phyloP scores from a whole-genome alignment of 2,113 vertebrate genomes.

The Cnemophilus loriae region DNA sequence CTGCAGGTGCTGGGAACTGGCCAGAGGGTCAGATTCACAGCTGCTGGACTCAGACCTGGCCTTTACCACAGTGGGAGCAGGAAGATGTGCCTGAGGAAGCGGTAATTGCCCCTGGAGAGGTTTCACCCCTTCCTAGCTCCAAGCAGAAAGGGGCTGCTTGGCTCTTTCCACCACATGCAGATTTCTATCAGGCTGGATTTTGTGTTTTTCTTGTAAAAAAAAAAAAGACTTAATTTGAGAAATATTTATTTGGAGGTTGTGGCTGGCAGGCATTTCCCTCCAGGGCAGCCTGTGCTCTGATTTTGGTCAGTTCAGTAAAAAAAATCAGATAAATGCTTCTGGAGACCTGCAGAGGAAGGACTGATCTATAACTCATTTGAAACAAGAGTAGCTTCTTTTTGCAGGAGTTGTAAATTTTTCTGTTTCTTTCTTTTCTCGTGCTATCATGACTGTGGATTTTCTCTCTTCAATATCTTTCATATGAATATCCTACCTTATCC shows the following conservation, averaged over 20 bases:
- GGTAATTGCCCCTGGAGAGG: neutral
- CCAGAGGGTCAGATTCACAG: neutral
- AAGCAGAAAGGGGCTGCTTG: neutral
- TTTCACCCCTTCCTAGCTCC: neutral
- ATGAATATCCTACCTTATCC: neutral
- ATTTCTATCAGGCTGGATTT: neutral
- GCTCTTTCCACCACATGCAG: neutral
- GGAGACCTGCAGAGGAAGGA: neutral
- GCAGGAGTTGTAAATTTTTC: neutral
- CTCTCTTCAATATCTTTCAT: neutral
- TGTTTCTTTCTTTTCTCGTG: neutral
- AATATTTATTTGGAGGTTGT: neutral
- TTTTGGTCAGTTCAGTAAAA: neutral
- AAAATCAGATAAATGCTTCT: neutral
- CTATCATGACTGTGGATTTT: neutral
- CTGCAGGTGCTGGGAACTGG: neutral
- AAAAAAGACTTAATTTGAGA: neutral
- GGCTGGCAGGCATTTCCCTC: neutral
- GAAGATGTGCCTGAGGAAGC: neutral
- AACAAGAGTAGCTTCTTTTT: neutral
- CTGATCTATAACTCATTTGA: neutral
- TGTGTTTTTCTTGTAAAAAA: neutral
- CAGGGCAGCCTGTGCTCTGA: neutral
- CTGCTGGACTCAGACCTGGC: neutral
- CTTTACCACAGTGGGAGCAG: neutral